These are phyloP conservation scores for Poecilia picta DNA, from an alignment of 2,797 vertebrate genomes.

Conservation along the genomic window DNA sequence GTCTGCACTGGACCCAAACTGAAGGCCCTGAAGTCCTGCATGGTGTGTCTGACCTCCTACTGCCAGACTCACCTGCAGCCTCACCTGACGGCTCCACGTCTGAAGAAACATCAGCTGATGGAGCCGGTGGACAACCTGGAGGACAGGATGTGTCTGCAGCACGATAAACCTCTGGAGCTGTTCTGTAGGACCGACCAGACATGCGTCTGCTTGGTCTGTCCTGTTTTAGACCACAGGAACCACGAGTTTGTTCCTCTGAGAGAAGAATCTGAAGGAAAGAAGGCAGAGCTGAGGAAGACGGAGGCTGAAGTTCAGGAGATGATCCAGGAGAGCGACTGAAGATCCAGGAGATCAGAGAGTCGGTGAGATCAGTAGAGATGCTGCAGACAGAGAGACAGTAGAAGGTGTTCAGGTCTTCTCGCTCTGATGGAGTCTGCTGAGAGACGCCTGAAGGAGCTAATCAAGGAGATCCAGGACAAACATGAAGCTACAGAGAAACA, in stretches of 20 bases:
- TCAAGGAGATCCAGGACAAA: too few relatives aligned
- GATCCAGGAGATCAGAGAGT: too few relatives aligned
- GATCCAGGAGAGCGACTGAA: too few relatives aligned
- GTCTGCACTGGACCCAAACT: background rate
- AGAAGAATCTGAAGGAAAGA: constrained; percentile 1
- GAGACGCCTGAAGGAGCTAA: background rate
- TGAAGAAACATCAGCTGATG: constrained; percentile 1
- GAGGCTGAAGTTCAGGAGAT: background rate
- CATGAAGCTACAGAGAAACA: too few relatives aligned
- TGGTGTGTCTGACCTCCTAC: background rate
- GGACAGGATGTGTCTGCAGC: constrained; percentile 5
- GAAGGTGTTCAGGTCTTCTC: background rate
- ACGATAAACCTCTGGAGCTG: too few relatives aligned
- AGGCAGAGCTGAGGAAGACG: background rate
- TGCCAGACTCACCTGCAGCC: constrained; percentile 7
- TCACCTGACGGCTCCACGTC: background rate
- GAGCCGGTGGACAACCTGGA: constrained; percentile 3
- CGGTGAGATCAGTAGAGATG: too few relatives aligned
- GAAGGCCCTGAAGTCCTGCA: background rate
- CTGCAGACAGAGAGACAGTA: too few relatives aligned
- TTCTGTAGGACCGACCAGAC: background rate
- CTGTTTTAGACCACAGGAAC: background rate
- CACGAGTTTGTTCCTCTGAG: background rate
- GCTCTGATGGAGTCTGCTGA: background rate
- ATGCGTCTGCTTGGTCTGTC: background rate